phyloP scores from a whole-genome alignment of 2,797 vertebrate species.

The Xenentodon cancila region DNA sequence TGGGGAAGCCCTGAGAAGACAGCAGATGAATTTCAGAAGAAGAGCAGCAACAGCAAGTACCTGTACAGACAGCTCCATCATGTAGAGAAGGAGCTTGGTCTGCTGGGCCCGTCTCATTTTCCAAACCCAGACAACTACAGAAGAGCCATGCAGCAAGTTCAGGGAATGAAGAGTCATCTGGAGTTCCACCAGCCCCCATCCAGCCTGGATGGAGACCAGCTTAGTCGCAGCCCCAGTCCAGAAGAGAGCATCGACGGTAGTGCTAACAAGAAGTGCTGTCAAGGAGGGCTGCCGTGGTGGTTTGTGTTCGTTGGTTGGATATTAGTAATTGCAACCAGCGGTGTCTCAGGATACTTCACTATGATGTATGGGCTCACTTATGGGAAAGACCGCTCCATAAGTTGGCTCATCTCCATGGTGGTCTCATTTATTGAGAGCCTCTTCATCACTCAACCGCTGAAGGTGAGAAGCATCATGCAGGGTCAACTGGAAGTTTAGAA shows the following conservation, averaged over 20 bases:
- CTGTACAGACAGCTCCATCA: slow-evolving; percentile 89
- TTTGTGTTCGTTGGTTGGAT: slow-evolving; percentile 92
- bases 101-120: slow-evolving; percentile 85
- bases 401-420: slow-evolving; percentile 94
- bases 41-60: slow-evolving; percentile 80
- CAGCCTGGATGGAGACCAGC: slow-evolving; percentile 56
- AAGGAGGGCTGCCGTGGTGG: slow-evolving; percentile 92
- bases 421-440: slow-evolving; percentile 95
- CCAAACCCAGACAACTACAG: slow-evolving; percentile 81
- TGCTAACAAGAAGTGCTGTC: slow-evolving; percentile 66
- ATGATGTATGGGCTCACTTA: slow-evolving; percentile 95
- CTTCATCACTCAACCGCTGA: slow-evolving; percentile 93
- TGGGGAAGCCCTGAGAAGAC: slow-evolving; percentile 70
- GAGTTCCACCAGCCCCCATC: slow-evolving; percentile 68
- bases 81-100: slow-evolving; percentile 85
- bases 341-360: slow-evolving; percentile 91
- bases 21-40: slow-evolving; percentile 68
- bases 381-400: slow-evolving; percentile 91
- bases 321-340: slow-evolving; percentile 87
- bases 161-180: slow-evolving; percentile 86
- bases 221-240: slow-evolving; percentile 65
- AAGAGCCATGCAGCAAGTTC: slow-evolving; percentile 86
- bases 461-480: slow-evolving; percentile 80
- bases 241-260: slow-evolving; percentile 50
- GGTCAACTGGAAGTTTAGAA: background rate